Evolutionary conservation across 2,888 invertebrate species (phyloP).

Genomic region (Steromphala cineraria): DNA sequence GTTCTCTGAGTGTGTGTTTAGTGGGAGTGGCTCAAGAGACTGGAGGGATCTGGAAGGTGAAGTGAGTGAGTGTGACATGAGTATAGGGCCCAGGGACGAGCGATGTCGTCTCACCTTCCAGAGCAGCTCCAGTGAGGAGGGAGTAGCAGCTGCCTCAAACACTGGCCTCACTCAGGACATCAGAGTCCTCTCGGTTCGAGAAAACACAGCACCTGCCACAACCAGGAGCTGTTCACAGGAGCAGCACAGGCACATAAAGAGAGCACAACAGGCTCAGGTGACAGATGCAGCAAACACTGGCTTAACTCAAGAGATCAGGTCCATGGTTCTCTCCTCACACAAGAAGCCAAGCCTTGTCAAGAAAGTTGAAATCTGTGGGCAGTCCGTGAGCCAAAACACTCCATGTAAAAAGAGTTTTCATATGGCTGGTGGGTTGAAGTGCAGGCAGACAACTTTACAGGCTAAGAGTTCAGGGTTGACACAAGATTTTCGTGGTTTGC

Average conservation of each 20-base stretch:
- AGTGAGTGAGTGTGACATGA: slow-evolving; percentile 34
- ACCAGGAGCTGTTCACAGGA: no score
- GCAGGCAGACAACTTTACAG: not conserved
- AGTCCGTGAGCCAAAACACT: no score
- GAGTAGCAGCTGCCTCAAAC: slow-evolving; percentile 7
- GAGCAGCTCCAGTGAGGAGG: slow-evolving; percentile 38
- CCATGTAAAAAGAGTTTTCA: not conserved
- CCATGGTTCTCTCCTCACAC: not conserved
- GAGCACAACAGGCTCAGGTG: not conserved
- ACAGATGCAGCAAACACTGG: not conserved
- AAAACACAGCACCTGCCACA: not conserved
- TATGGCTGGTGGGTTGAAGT: not conserved
- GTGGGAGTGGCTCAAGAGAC: not conserved
- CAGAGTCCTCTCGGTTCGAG: not conserved
- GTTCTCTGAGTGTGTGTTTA: not conserved
- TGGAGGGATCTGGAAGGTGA: slow-evolving; percentile 25
- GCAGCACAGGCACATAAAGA: not conserved
- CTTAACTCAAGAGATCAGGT: not conserved
- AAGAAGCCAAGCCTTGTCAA: not conserved
- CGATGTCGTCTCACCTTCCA: slow-evolving; percentile 38
- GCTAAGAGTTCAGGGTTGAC: not conserved
- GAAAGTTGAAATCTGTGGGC: not conserved
- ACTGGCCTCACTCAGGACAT: slow-evolving; percentile 53
- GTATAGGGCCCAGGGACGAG: not conserved
- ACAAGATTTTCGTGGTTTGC: not conserved